A percentile compares a stretch with the other conserved stretches of the same genome.
These are phyloP conservation scores for Choreutis nemorana DNA, from an alignment of 2,888 invertebrate species.

Conservation along the genomic window DNA sequence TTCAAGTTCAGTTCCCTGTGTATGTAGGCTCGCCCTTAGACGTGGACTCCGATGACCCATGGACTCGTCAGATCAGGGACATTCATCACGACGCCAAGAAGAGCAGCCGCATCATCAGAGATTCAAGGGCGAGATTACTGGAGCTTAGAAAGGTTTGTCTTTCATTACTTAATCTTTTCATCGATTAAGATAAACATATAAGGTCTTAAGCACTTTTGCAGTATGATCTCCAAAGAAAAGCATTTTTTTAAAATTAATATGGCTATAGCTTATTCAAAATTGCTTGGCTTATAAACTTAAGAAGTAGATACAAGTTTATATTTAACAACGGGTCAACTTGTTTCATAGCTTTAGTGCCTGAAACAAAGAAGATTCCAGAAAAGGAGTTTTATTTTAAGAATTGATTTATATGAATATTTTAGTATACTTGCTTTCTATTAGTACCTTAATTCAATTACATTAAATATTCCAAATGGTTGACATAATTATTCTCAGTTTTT, in stretches of 20 bases:
- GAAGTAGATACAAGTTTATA: not conserved
- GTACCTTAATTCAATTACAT: not conserved
- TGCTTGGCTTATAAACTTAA: not conserved
- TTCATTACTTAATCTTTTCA: not conserved
- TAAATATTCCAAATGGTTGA: no score
- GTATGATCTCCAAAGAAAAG: not conserved
- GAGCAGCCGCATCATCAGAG: constrained; percentile 37
- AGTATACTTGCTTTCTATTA: not conserved
- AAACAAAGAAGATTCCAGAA: no score
- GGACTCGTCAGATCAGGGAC: constrained; percentile 35
- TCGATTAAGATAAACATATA: not conserved
- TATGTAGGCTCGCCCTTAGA: constrained; percentile 16
- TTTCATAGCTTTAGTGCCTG: no score
- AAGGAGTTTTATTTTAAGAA: no score
- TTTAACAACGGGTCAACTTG: no score
- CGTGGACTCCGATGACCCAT: constrained; percentile 20
- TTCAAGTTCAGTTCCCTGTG: constrained; percentile 7
- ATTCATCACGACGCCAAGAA: constrained; percentile 40
- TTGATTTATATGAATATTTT: no score
- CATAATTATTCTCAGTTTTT: not conserved
- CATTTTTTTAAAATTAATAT: constrained; percentile 3
- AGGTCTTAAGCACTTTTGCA: constrained; percentile 5
- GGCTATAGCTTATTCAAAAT: not conserved
- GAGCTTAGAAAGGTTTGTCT: constrained; percentile 35
- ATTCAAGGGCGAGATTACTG: constrained; percentile 34